A percentile compares a stretch with the other conserved stretches of the same genome.
These are phyloP conservation scores for Eledona agricola DNA, from an alignment of 2,888 invertebrate genomes.

Conservation along the genomic window DNA sequence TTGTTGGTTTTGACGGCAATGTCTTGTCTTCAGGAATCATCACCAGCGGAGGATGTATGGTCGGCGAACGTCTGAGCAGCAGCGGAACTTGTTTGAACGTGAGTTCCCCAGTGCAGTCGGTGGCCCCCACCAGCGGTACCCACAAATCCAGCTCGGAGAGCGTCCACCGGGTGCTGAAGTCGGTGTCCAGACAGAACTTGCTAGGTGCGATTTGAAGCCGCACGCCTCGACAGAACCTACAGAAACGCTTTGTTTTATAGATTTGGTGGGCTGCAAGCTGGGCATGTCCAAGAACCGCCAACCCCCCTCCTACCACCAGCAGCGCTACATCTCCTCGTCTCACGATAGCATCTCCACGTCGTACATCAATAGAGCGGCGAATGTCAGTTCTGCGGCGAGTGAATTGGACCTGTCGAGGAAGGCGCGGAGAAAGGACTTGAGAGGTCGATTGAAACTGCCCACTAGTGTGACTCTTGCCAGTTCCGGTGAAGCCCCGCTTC, in stretches of 20 bases:
- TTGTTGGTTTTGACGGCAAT: no score
- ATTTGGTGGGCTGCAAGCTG: constrained; percentile 83
- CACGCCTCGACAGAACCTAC: background rate
- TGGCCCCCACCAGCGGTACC: constrained; percentile 52
- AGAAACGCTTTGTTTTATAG: no score
- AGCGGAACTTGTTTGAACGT: constrained; percentile 65
- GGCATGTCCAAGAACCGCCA: constrained; percentile 66
- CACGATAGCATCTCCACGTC: constrained; percentile 76
- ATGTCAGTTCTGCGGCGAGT: constrained; percentile 73
- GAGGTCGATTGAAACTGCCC: constrained; percentile 70
- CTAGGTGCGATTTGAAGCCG: constrained; percentile 60
- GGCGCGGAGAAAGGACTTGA: constrained; percentile 71
- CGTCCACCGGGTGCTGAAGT: constrained; percentile 63
- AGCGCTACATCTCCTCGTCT: constrained; percentile 73
- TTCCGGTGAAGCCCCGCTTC: constrained; percentile 78
- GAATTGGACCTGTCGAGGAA: constrained; percentile 81
- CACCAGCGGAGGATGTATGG: constrained; percentile 62
- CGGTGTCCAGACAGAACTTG: constrained; percentile 70
- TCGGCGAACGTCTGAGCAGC: constrained; percentile 66
- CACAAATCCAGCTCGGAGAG: constrained; percentile 64
- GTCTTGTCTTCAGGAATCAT: constrained; percentile 63
- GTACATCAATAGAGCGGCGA: constrained; percentile 67
- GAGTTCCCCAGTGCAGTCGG: constrained; percentile 61
- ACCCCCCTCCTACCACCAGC: constrained; percentile 63
- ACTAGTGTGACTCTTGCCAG: constrained; percentile 70